Conservation (phyloP, 2,113 vertebrate species). For the Rhinolophus ferrumequinum region DNA sequence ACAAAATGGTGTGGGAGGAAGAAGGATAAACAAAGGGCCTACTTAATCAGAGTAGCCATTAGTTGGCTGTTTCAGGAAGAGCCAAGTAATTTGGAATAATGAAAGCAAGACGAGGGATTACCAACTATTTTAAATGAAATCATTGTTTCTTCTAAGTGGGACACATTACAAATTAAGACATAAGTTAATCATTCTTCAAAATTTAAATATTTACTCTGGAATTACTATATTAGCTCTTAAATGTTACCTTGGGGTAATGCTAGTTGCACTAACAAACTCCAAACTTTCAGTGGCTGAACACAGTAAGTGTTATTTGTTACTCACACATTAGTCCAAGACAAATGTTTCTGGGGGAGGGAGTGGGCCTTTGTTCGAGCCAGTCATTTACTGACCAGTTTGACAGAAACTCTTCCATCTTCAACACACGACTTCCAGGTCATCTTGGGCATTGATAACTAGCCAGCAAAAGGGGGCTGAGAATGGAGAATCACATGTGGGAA, state of each 20-base stretch:
- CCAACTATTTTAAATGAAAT: slow-evolving; percentile 42
- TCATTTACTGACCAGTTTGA: not conserved
- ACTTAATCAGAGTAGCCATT: slow-evolving; percentile 37
- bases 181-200: slow-evolving; percentile 67
- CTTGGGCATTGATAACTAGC: not conserved
- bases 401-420: not conserved
- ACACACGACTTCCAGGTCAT: not conserved
- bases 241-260: not conserved
- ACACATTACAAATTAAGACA: slow-evolving; percentile 42
- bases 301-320: not conserved
- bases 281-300: slow-evolving; percentile 21
- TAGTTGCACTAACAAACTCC: slow-evolving; percentile 10
- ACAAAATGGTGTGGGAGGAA: slow-evolving; percentile 48
- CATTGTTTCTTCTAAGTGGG: slow-evolving; percentile 34
- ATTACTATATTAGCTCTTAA: slow-evolving; percentile 13
- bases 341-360: not conserved
- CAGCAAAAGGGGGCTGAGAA: not conserved
- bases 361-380: not conserved
- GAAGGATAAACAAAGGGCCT: slow-evolving; percentile 48
- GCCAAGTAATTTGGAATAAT: slow-evolving; percentile 32
- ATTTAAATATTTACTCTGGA: slow-evolving; percentile 60
- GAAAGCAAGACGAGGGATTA: slow-evolving; percentile 49
- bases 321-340: not conserved
- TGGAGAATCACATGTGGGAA: not conserved
- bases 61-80: slow-evolving; percentile 28